Conservation (phyloP, 2,888 invertebrate species). For the Eupithecia subumbrata region DNA sequence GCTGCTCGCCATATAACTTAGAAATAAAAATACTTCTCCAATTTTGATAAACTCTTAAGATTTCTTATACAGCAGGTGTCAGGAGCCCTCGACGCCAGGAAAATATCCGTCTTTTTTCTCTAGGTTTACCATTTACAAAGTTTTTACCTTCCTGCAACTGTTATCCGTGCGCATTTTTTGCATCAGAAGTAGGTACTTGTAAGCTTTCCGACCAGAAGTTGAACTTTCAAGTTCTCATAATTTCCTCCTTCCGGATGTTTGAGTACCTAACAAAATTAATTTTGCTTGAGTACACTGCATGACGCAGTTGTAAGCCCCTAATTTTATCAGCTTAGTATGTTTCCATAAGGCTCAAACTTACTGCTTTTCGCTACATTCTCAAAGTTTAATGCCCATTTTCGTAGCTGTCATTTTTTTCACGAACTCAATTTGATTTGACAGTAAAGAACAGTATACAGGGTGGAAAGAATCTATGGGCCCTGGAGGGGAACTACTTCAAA, state of each 20-base stretch:
- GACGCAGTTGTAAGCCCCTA: neutral
- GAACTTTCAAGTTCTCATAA: conserved; percentile 14
- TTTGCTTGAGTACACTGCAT: neutral
- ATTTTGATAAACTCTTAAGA: too few relatives aligned
- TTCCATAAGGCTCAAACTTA: neutral
- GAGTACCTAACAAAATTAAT: conserved; percentile 9
- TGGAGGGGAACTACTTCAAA: too few relatives aligned
- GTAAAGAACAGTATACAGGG: neutral
- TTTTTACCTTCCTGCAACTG: conserved; percentile 68
- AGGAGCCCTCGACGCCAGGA: neutral
- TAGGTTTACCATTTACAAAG: conserved; percentile 47
- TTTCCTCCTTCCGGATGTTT: conserved; percentile 12
- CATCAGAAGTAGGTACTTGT: conserved; percentile 52
- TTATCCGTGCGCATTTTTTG: conserved; percentile 64
- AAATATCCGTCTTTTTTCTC: neutral
- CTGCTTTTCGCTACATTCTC: neutral
- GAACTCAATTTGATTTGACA: neutral
- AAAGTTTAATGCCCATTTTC: neutral
- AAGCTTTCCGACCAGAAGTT: conserved; percentile 52
- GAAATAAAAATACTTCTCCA: neutral
- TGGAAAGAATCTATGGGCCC: too few relatives aligned
- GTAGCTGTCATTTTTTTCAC: neutral
- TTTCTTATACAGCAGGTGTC: neutral
- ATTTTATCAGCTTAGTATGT: neutral
- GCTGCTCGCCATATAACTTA: neutral